These are phyloP conservation scores for Myathropa florea DNA, from an alignment of 2,888 invertebrate species.

Conservation along the genomic window DNA sequence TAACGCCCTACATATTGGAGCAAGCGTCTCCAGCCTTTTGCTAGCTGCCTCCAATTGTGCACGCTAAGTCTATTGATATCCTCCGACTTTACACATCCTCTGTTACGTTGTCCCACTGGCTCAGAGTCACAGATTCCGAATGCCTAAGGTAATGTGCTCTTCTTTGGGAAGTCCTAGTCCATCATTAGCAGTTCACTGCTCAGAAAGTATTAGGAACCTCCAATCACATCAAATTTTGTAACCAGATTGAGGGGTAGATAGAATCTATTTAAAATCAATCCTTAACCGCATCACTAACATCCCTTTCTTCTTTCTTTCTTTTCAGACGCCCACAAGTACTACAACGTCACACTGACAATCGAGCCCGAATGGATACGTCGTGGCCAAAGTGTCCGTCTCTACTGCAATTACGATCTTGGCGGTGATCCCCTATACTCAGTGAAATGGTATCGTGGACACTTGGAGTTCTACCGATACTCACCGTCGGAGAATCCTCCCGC, in stretches of 20 bases:
- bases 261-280: too few species aligned
- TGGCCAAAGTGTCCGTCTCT: slow-evolving; percentile 83
- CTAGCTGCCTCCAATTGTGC: background rate
- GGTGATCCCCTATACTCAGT: slow-evolving; percentile 86
- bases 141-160: too few species aligned
- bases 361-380: slow-evolving; percentile 84
- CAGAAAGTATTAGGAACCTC: too few species aligned
- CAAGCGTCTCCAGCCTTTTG: background rate
- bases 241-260: too few species aligned
- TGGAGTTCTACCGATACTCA: slow-evolving; percentile 86
- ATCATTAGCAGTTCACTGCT: too few species aligned
- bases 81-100: too few species aligned
- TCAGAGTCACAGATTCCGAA: too few species aligned
- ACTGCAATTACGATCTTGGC: slow-evolving; percentile 85
- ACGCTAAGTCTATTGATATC: too few species aligned
- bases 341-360: slow-evolving; percentile 82
- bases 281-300: background rate
- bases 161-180: too few species aligned
- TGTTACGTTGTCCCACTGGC: too few species aligned
- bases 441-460: slow-evolving; percentile 86
- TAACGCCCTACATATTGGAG: too few species aligned
- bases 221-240: too few species aligned
- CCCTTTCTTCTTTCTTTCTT: slow-evolving; percentile 73
- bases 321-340: slow-evolving; percentile 82
- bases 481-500: slow-evolving; percentile 85